Evolutionary conservation across 2,113 vertebrate genomes (phyloP).

Genomic region (Xenotilapia leptura): DNA sequence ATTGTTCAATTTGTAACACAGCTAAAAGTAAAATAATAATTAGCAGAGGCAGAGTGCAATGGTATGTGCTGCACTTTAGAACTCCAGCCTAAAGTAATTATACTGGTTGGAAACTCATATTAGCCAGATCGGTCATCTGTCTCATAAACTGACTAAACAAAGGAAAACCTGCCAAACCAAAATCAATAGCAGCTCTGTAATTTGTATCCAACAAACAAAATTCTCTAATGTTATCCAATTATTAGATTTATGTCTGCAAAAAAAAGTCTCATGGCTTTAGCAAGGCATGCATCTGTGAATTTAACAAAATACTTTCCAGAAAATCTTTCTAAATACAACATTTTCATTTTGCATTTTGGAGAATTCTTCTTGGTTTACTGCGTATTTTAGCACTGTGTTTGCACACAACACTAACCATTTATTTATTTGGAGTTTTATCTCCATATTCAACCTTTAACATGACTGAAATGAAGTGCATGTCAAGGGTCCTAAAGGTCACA

Average conservation of each 20-base stretch:
- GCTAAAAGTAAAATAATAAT: not conserved
- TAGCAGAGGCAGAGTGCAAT: not conserved
- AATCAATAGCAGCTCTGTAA: not conserved
- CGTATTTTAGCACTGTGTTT: not conserved
- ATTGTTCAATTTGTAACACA: not conserved
- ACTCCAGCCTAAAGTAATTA: not conserved
- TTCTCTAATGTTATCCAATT: not conserved
- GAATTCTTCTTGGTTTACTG: not conserved
- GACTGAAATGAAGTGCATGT: not conserved
- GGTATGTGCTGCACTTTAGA: not conserved
- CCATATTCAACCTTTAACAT: not conserved
- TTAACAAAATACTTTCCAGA: not conserved
- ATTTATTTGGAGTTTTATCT: not conserved
- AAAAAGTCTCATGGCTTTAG: not conserved
- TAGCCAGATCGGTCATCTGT: not conserved
- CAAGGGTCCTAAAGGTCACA: slow-evolving; percentile 19
- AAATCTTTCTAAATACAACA: not conserved
- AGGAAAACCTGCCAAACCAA: not conserved
- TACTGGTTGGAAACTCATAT: not conserved
- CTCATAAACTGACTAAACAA: not conserved
- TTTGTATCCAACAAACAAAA: not conserved
- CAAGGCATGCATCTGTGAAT: not conserved
- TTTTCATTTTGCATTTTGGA: not conserved
- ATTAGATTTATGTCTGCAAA: not conserved
- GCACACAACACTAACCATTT: not conserved